Evolutionary conservation across 2,113 vertebrate genomes (phyloP).

Genomic region (Rhinolophus ferrumequinum): DNA sequence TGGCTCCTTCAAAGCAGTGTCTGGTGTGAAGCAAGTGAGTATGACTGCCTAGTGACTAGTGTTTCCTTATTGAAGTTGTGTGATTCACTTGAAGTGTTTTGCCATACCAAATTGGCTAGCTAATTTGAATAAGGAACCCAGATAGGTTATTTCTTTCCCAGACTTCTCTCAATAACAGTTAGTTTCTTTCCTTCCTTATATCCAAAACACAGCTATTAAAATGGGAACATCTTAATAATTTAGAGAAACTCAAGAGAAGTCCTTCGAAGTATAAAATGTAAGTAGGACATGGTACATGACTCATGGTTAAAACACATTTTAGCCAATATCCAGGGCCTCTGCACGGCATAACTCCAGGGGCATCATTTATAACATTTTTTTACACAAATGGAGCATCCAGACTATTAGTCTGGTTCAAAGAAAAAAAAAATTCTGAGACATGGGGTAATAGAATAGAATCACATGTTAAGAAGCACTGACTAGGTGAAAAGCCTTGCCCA

Average conservation of each 20-base stretch:
- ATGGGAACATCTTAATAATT: conserved; percentile 38
- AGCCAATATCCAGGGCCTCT: conserved; percentile 1
- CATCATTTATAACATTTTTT: conserved; percentile 25
- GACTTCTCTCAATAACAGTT: conserved; percentile 50
- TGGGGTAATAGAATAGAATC: background rate
- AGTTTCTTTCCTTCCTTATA: conserved; percentile 40
- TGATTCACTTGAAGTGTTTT: conserved; percentile 58
- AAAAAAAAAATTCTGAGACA: conserved; percentile 21
- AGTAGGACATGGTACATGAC: background rate
- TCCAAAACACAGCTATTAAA: conserved; percentile 42
- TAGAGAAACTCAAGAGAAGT: background rate
- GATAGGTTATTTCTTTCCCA: conserved; percentile 38
- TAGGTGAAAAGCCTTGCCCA: background rate
- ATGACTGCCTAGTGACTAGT: conserved; percentile 12
- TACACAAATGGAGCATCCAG: background rate
- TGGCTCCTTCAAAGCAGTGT: background rate
- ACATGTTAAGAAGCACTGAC: background rate
- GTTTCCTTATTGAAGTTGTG: conserved; percentile 15
- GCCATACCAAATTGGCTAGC: conserved; percentile 52
- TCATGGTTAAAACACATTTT: conserved; percentile 29
- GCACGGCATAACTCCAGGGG: background rate
- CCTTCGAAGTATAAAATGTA: background rate
- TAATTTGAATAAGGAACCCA: conserved; percentile 60
- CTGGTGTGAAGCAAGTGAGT: conserved; percentile 32
- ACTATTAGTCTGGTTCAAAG: conserved; percentile 12